Base-by-base conservation (phyloP, 2,888 invertebrate genomes). In the Cyrtodaria siliqua region DNA sequence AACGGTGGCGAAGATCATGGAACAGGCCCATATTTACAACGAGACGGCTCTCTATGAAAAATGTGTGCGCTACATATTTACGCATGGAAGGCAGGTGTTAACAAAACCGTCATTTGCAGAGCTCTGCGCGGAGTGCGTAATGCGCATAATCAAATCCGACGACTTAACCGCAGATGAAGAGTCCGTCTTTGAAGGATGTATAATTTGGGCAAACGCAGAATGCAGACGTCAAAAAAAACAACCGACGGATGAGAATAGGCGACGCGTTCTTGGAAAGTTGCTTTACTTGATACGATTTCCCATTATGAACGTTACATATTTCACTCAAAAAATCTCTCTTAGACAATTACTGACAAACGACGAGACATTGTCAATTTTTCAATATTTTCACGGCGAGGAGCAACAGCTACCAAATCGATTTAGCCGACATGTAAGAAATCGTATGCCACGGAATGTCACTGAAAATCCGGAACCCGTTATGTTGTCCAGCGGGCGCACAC, bases 71-170 rank as follows among this genome's bases (percentile, higher is more conserved):
- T 76, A 71, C 42, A 82, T 84, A 23, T 62, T 71, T 16, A 50
- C 56, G 9, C 67, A 79, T 38, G 77, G 68, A 2, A 67, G 68
- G 14, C 33, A 33, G 2, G 78, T 81, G 1, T 59, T 81, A 1
- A 49, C 27, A 38, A 94, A 95, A 9, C 87, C 91, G 81, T 93
- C 94, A 53, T 94, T 96, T 49, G 94, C 95, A 75, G 95, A 96
- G 72, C 93, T 97, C 33, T 94, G 95, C 18, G 95, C 95, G 72
- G 94, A 94, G 49, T 96, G 96, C 82, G 93, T 97, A 26, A 93
- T 94, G 4, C 94, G 95, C 44, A 59, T 81, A 16, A 95, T 97
- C 59, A 94, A 94, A 63, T 94, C 97, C 4, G 96, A 96, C 82
- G 95, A 95, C 2, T 92, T 97, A 57, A 94, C 95, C 68, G 94